phyloP scores from a whole-genome alignment of 2,888 invertebrate genomes.

The Marronus borbonicus region DNA sequence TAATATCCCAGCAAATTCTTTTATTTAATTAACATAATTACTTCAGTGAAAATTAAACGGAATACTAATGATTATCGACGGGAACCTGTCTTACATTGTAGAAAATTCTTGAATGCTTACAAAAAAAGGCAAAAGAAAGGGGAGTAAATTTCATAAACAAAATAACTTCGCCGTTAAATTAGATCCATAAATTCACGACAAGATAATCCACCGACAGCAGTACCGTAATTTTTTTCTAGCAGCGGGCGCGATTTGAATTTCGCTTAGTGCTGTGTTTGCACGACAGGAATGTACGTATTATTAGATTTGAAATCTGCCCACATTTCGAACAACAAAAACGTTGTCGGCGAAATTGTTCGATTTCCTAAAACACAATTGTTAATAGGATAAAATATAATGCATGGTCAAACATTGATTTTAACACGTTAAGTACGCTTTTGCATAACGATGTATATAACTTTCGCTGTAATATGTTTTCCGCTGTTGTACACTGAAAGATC shows the following conservation, averaged over 20 bases:
- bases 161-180: constrained; percentile 29
- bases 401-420: too few relatives aligned
- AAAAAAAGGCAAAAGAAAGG: neutral
- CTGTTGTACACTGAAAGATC: too few relatives aligned
- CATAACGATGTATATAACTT: too few relatives aligned
- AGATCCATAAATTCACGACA: constrained; percentile 38
- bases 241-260: neutral
- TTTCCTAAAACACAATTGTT: too few relatives aligned
- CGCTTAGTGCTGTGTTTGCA: neutral
- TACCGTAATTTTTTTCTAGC: constrained; percentile 15
- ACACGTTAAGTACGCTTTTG: too few relatives aligned
- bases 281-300: neutral
- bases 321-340: too few relatives aligned
- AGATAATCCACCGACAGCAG: constrained; percentile 34
- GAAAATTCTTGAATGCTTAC: neutral
- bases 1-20: neutral
- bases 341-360: too few relatives aligned
- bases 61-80: constrained; percentile 5
- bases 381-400: too few relatives aligned
- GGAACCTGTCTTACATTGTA: neutral
- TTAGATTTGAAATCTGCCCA: neutral
- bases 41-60: neutral
- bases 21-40: neutral
- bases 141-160: constrained; percentile 23
- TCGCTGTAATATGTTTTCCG: too few relatives aligned